Percentiles rank a stretch among this genome's conserved stretches.
phyloP scores from a whole-genome alignment of 2,888 invertebrate species.

The Scaptomyza polygonia region DNA sequence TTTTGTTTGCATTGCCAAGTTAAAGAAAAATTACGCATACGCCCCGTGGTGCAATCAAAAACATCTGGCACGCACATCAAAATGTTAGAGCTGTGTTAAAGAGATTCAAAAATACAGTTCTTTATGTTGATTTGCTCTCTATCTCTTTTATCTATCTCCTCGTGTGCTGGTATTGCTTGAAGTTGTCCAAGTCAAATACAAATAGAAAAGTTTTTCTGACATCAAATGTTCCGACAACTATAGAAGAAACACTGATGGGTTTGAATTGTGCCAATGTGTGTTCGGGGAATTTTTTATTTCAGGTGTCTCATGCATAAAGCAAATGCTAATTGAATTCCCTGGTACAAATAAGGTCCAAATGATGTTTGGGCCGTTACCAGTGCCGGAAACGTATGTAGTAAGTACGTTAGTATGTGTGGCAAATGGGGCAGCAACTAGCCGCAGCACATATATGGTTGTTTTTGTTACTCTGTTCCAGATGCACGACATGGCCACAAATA shows the following conservation, averaged over 20 bases:
- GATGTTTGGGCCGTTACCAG: conserved; percentile 33
- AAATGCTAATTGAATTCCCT: conserved; percentile 74
- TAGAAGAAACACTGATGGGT: conserved; percentile 5
- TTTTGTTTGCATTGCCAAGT: conserved; percentile 37
- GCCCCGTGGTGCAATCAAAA: conserved; percentile 51
- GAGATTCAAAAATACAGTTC: background rate
- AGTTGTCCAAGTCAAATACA: conserved; percentile 68
- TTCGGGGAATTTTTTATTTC: conserved; percentile 4
- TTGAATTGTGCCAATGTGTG: background rate
- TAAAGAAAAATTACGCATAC: conserved; percentile 62
- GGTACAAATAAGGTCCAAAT: conserved; percentile 45
- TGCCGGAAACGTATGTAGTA: conserved; percentile 13
- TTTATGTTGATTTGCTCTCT: conserved; percentile 4
- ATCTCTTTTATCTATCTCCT: background rate
- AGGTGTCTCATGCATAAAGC: conserved; percentile 66
- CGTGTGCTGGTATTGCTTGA: conserved; percentile 19
- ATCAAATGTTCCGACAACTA: conserved; percentile 27
- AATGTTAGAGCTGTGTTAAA: background rate
- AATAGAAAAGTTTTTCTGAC: conserved; percentile 58
- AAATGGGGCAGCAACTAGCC: conserved; percentile 19
- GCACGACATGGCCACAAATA: conserved; percentile 61
- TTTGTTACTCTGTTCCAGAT: background rate
- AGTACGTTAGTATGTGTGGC: background rate
- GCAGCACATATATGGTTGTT: conserved; percentile 22
- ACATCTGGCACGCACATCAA: conserved; percentile 26